phyloP scores from a whole-genome alignment of 2,797 vertebrate species.

The Prunella strophiata region DNA sequence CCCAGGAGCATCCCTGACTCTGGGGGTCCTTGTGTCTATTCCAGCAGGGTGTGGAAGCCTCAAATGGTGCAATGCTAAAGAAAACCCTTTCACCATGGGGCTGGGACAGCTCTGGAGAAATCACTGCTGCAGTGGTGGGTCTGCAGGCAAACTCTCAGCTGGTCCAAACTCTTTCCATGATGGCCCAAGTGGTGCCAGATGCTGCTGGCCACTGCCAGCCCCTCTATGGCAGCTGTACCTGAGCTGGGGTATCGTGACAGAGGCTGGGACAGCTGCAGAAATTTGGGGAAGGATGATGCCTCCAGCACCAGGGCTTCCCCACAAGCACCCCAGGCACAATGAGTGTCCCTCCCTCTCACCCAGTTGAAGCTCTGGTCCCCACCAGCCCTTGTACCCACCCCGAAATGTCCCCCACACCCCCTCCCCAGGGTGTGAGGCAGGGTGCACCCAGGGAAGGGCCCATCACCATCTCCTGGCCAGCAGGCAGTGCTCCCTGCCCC shows the following conservation, averaged over 20 bases:
- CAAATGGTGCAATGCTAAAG: accelerated
- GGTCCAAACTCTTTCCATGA: not conserved
- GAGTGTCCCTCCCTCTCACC: accelerated
- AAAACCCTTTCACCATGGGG: not conserved
- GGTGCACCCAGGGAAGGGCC: not conserved
- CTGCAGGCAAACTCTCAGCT: accelerated
- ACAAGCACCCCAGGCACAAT: not conserved
- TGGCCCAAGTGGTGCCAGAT: accelerated
- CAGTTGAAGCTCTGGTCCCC: accelerated
- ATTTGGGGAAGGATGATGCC: accelerated
- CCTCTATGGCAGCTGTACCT: accelerated
- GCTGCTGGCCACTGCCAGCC: accelerated
- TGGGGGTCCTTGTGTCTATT: accelerated
- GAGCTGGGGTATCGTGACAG: accelerated
- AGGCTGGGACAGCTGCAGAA: not conserved
- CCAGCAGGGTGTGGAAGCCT: not conserved
- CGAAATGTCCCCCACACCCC: accelerated
- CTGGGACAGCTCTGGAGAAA: not conserved
- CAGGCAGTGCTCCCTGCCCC: accelerated
- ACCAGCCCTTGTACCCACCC: accelerated
- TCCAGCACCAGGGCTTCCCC: accelerated
- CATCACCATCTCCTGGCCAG: accelerated
- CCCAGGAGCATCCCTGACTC: not conserved
- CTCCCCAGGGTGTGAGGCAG: not conserved
- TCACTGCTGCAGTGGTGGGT: accelerated